Evolutionary conservation across 2,888 invertebrate genomes (phyloP), one percentile per base, ranked within the genome.

Genomic region (Ptilodon capucinus): DNA sequence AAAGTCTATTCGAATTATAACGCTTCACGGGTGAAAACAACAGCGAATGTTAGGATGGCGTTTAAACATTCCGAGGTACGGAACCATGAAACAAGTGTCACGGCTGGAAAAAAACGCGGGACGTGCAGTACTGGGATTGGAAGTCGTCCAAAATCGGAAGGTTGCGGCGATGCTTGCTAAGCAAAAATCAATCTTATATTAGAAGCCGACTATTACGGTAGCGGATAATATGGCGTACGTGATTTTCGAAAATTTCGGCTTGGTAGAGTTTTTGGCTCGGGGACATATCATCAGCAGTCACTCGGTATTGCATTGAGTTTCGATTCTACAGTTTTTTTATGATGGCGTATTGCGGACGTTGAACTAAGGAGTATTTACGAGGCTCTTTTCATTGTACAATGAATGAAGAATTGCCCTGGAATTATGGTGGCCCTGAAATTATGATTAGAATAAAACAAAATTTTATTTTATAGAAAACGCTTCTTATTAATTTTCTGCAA

Each of bases 141-240:
- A 75, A 57, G 55, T 44, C 54, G 46, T 76, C 78, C 76, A 77
- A 75, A 63, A 62, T 56, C 53, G 47, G 57, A 52, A 56, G 48
- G 57, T 46, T 54, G 44, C 40, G 48, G 44, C 47, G 49, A 35
- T 57, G 74, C 68, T 54, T 62, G 66, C 54, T 76, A 74, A 68
- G 69, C 66, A 55, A 64, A 74, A 74, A 75, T 74, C 73, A 71
- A 76, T 77, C 75, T 71, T 68, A 68, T 70, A 74, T 69, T 60
- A 64, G 60, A 58, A 63, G 47, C 57, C 52, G 42, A 14, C 46
- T 65, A 59, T 60, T 62, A 61, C 56, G 52, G 47, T 55, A 45
- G 44, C 36, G 46, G 58, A 65, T 69, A 71, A 72, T 69, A 46
- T 40, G 49, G 4, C 23, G 48, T 41, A 69, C 77, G 64, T 66